Base-by-base conservation (phyloP, 2,113 vertebrate genomes). In the Synodontis membranacea region DNA sequence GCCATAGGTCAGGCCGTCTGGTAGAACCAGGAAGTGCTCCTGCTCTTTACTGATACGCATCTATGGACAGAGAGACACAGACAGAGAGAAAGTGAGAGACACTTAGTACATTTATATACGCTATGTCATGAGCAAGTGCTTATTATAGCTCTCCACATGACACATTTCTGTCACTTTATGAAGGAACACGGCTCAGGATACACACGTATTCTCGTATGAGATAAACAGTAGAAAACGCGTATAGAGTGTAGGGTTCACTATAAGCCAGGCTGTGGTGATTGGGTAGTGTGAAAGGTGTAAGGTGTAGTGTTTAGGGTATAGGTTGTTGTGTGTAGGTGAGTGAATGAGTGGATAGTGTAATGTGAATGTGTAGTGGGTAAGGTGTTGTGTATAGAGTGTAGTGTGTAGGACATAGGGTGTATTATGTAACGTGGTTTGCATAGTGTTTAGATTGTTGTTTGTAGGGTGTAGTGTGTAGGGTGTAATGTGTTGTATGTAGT, bases 1-100 rank as follows among this genome's bases (percentile, higher is more conserved):
- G 0, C 94, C 96, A 90, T 96, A 99, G 0, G 96, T 93, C 86
- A 99, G 91, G 21, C 97, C 98, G 0, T 96, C 94, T 0, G 97
- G 97, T 88, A 97, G 95, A 86, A 99, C 96, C 91, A 99, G 90
- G 93, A 99, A 99, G 72, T 99, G 98, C 84, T 99, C 98, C 91
- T 99, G 98, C 86, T 99, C 98, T 92, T 99, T 99, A 94, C 96
- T 99, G 50, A 99, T 97, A 80, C 97, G 94, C 85, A 99, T 93
- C 98, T 99, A 93, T 0, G 54, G 10, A 70, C 42, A 82, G 37
- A 85, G 19, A 34, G 25, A 79, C 11, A 79, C 11, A 42, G 34
- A 76, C 9, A 88, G 50, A 62, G 12, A 86, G 9, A 62, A 46
- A 48, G 2, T 4, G 3, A 34, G 44, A 68, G 14, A 44, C 6